Base-by-base conservation (phyloP, 2,797 vertebrate species). In the Bovichtus diacanthus region DNA sequence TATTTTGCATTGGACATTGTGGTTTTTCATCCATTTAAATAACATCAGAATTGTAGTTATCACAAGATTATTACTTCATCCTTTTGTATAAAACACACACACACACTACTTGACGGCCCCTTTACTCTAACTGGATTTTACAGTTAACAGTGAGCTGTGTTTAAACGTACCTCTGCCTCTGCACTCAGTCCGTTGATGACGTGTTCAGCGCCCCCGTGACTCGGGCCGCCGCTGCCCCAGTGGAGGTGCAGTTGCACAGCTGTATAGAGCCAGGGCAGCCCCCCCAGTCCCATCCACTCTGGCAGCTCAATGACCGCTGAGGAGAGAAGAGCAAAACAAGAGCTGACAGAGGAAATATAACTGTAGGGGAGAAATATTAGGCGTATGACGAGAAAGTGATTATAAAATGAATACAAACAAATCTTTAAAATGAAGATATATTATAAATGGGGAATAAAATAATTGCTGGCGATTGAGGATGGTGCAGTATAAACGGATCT, bases 221-320 rank as follows among this genome's bases (percentile, higher is more conserved):
- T 70, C 0, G 92, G 92, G 0, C 91, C 90, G 0, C 90, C 91
- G 46, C 90, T 95, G 16, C 97, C 97, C 96, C 97, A 98, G 87
- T 99, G 97, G 56, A 98, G 94, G 78, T 98, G 97, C 58, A 99
- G 94, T 89, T 98, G 97, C 0, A 90, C 93, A 0, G 97, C 96
- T 0, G 93, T 92, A 25, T 94, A 98, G 53, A 92, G 87, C 74
- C 64, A 91, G 11, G 95, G 93, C 66, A 99, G 88, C 27, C 97
- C 97, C 3, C n/a, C 72, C 1, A 98, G 74, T 3, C 88, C 88
- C 94, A 98, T 94, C 83, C 95, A 95, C 0, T 93, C 84, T 0
- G 97, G 96, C 67, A 99, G 89, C 0, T 92, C 92, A 68, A 98
- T 92, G 56, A 95, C 88, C 50, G 92, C 97, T 99, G 90, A 11